Evolutionary conservation across 2,113 vertebrate species (phyloP).

Genomic region (Ceratotherium simum): DNA sequence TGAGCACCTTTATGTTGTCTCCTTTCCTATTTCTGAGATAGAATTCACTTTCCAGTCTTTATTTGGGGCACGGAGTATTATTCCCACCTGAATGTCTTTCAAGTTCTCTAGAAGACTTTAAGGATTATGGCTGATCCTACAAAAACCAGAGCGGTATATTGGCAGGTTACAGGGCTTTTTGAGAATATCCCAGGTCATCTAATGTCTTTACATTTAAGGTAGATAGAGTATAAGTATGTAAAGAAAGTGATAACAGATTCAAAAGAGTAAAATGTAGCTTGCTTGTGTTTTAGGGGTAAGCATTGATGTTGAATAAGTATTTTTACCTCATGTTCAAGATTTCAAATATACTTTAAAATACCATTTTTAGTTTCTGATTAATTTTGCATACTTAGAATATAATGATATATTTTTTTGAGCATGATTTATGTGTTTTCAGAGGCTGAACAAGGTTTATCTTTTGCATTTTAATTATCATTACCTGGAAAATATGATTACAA

Average conservation of each 20-base stretch:
- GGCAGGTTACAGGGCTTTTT: background rate
- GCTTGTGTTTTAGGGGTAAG: background rate
- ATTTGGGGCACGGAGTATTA: background rate
- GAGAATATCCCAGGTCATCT: background rate
- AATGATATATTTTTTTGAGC: background rate
- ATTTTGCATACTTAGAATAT: constrained; percentile 4
- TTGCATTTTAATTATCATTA: constrained; percentile 34
- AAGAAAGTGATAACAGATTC: background rate
- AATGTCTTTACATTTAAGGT: background rate
- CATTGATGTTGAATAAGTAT: background rate
- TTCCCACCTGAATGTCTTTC: background rate
- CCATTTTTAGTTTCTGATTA: background rate
- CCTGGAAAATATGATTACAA: background rate
- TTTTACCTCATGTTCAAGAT: background rate
- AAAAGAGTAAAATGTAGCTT: background rate
- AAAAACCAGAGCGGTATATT: background rate
- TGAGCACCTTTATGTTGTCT: background rate
- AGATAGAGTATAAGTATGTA: background rate
- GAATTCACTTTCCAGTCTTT: background rate
- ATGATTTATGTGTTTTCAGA: constrained; percentile 16
- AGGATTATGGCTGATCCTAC: background rate
- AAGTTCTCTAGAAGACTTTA: background rate
- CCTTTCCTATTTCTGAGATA: background rate
- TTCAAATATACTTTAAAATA: background rate
- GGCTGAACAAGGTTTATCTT: background rate